phyloP scores from a whole-genome alignment of 2,113 vertebrate genomes.

The Peucedramus taeniatus region DNA sequence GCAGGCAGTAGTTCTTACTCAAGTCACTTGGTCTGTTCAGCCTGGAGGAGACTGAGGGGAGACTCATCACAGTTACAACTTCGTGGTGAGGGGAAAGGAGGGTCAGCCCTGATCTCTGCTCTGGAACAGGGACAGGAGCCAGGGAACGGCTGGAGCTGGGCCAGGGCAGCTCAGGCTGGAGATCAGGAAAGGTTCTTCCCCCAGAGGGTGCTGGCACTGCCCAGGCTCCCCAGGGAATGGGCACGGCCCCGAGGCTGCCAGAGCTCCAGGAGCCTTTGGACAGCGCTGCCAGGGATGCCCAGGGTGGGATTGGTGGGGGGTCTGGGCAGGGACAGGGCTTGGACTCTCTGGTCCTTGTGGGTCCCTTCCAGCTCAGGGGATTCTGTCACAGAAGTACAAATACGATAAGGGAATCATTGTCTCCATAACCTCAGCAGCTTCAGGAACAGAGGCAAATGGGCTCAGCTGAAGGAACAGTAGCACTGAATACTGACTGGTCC shows the following conservation, averaged over 20 bases:
- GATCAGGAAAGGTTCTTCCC: background rate
- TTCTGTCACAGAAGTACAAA: background rate
- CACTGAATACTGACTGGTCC: background rate
- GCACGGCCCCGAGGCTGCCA: background rate
- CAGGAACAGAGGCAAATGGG: background rate
- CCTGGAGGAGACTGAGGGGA: background rate
- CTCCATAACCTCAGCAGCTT: background rate
- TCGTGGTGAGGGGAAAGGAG: background rate
- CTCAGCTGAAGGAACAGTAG: background rate
- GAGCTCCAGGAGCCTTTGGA: background rate
- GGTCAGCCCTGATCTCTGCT: background rate
- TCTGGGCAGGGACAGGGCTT: rapidly evolving
- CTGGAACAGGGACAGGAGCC: background rate
- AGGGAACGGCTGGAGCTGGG: background rate
- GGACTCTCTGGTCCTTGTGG: rapidly evolving
- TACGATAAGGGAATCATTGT: background rate
- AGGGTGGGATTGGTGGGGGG: background rate
- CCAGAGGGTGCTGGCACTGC: background rate
- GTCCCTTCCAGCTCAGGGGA: background rate
- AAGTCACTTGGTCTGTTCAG: background rate
- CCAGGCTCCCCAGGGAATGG: background rate
- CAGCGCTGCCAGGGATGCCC: background rate
- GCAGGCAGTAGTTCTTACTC: background rate
- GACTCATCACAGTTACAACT: background rate
- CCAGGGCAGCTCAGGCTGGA: background rate